These are phyloP conservation scores for Sebastes matsubarae DNA, from an alignment of 2,797 vertebrate genomes.

Conservation along the genomic window DNA sequence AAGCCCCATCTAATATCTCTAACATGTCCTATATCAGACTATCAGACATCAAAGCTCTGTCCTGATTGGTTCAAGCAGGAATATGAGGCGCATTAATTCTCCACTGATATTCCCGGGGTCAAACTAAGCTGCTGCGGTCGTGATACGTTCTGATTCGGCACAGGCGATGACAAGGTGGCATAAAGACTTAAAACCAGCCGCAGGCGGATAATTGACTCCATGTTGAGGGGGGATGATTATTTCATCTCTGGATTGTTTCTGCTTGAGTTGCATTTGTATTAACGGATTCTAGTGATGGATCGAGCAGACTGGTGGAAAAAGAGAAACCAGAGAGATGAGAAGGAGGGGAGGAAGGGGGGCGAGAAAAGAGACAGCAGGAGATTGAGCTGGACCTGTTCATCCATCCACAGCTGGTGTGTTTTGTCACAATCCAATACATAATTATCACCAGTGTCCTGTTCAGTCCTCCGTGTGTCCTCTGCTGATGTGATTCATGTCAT, in stretches of 20 bases:
- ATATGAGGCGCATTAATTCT: constrained; percentile 36
- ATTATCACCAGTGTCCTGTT: constrained; percentile 50
- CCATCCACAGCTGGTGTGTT: constrained; percentile 43
- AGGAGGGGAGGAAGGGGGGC: not conserved
- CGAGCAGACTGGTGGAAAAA: constrained; percentile 14
- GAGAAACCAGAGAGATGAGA: not conserved
- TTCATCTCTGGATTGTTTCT: constrained; percentile 46
- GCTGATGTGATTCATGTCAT: constrained; percentile 31
- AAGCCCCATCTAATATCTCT: constrained; percentile 25
- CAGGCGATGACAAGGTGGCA: constrained; percentile 42
- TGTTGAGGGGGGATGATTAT: constrained; percentile 51
- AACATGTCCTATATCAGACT: constrained; percentile 18
- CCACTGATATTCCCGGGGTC: constrained; percentile 45
- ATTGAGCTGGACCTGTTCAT: constrained; percentile 55
- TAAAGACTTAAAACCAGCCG: constrained; percentile 42
- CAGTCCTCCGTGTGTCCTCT: constrained; percentile 46
- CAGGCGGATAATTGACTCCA: constrained; percentile 61
- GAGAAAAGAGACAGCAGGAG: constrained; percentile 13
- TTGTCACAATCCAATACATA: constrained; percentile 61
- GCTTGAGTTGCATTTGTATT: constrained; percentile 22
- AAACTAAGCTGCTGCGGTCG: constrained; percentile 33
- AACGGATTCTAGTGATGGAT: constrained; percentile 10
- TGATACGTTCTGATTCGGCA: constrained; percentile 31
- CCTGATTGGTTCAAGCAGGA: constrained; percentile 25
- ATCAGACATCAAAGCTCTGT: constrained; percentile 15